phyloP scores from a whole-genome alignment of 2,797 vertebrate genomes.

The Kryptopterus vitreolus region DNA sequence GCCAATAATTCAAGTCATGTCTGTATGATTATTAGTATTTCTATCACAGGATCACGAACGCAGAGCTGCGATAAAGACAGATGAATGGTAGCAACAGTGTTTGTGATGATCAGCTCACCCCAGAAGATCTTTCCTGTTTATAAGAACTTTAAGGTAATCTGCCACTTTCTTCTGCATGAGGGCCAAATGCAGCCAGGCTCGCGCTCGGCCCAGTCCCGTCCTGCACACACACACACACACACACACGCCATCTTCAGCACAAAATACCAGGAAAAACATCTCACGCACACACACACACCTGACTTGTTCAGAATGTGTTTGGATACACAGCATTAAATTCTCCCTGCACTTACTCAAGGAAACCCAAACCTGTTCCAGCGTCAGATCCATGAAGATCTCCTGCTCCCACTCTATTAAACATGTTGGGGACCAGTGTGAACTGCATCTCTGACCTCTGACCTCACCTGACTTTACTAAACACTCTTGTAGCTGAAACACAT shows the following conservation, averaged over 20 bases:
- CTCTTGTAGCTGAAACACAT: too few species aligned
- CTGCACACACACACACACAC: constrained; percentile 64
- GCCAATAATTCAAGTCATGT: background rate
- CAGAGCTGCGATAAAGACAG: background rate
- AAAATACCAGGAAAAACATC: background rate
- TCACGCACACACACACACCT: too few species aligned
- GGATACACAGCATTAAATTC: too few species aligned
- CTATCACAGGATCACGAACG: background rate
- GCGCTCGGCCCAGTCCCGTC: constrained; percentile 87
- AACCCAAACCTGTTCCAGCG: too few species aligned
- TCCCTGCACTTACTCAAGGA: too few species aligned
- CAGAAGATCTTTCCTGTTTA: constrained; percentile 88
- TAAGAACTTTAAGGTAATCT: constrained; percentile 90
- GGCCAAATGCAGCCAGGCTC: constrained; percentile 96
- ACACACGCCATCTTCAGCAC: too few species aligned
- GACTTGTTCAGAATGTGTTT: too few species aligned
- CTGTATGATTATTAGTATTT: background rate
- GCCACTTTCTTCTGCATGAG: constrained; percentile 98
- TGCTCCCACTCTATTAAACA: too few species aligned
- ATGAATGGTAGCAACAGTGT: background rate
- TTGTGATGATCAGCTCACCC: constrained; percentile 69
- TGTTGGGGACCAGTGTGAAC: too few species aligned
- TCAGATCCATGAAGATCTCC: too few species aligned
- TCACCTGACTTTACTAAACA: too few species aligned
- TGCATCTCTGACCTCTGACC: too few species aligned